Percentiles rank a stretch among this genome's conserved stretches.
phyloP scores from a whole-genome alignment of 2,113 vertebrate genomes.

The Aleadryas rufinucha region DNA sequence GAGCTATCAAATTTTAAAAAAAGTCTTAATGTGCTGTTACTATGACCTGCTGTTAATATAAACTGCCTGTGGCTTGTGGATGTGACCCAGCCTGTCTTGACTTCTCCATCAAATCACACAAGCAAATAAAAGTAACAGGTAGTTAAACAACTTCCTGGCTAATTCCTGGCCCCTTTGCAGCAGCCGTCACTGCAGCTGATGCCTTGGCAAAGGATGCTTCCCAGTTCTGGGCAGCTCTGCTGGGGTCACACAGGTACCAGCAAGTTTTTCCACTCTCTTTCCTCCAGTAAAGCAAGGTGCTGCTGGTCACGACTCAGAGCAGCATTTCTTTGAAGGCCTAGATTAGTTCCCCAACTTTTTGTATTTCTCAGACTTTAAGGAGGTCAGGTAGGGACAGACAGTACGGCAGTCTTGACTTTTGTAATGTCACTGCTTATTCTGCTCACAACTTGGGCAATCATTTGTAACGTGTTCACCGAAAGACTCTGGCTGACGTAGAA shows the following conservation, averaged over 20 bases:
- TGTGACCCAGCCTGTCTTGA: neutral
- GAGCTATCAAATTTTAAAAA: neutral
- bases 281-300: neutral
- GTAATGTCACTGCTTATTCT: conserved; percentile 54
- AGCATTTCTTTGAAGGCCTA: neutral
- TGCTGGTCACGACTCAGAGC: accelerated
- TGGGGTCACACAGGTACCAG: neutral
- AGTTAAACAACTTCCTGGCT: neutral
- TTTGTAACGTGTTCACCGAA: neutral
- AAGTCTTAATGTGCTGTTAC: neutral
- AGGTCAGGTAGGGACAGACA: conserved; percentile 38
- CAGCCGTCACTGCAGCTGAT: neutral
- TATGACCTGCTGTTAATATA: neutral
- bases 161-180: neutral
- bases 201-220: neutral
- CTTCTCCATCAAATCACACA: neutral
- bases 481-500: neutral
- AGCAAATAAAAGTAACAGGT: neutral
- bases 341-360: neutral
- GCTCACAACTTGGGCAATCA: neutral
- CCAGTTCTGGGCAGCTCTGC: neutral
- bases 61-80: neutral
- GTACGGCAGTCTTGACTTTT: conserved; percentile 15
- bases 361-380: neutral
- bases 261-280: neutral